Percentiles rank a stretch among this genome's conserved stretches.
Evolutionary conservation across 37 sponge, comb jelly and placozoan species (phyloP).

Genomic region (Cladorhizidae sp.): DNA sequence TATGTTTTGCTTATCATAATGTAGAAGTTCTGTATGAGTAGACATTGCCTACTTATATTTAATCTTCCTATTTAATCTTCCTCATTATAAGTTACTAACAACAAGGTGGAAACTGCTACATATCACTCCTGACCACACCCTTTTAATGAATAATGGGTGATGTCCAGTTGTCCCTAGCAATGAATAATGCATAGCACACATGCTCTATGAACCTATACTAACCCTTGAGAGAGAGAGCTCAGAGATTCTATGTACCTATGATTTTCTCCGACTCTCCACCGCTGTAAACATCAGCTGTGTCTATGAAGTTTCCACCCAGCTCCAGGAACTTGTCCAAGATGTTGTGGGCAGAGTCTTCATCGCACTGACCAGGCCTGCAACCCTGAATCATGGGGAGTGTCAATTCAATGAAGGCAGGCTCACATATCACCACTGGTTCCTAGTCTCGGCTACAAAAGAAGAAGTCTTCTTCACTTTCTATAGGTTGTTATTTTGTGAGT

Average conservation of each 20-base stretch:
- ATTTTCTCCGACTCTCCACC: slow-evolving; percentile 77
- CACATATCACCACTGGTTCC: background rate
- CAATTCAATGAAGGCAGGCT: no score
- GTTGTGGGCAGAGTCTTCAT: slow-evolving; percentile 69
- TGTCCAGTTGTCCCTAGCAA: background rate
- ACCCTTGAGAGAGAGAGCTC: slow-evolving; percentile 24
- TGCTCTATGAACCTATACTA: slow-evolving; percentile 12
- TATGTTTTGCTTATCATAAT: no score
- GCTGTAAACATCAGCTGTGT: slow-evolving; percentile 91
- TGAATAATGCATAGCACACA: slow-evolving; percentile 16
- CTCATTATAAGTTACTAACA: no score
- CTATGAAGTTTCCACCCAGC: slow-evolving; percentile 92
- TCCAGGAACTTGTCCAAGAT: slow-evolving; percentile 80
- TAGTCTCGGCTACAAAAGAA: no score
- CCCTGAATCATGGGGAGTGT: slow-evolving; percentile 8
- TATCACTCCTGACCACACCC: no score
- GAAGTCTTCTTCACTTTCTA: no score
- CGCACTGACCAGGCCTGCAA: slow-evolving; percentile 78
- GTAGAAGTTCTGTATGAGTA: no score
- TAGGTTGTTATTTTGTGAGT: no score
- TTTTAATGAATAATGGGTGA: background rate
- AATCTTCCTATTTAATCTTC: no score
- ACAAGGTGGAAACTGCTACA: no score
- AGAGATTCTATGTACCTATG: slow-evolving; percentile 54
- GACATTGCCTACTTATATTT: no score